Conservation (phyloP, 2,888 invertebrate species). For the Cataglyphis livida region DNA sequence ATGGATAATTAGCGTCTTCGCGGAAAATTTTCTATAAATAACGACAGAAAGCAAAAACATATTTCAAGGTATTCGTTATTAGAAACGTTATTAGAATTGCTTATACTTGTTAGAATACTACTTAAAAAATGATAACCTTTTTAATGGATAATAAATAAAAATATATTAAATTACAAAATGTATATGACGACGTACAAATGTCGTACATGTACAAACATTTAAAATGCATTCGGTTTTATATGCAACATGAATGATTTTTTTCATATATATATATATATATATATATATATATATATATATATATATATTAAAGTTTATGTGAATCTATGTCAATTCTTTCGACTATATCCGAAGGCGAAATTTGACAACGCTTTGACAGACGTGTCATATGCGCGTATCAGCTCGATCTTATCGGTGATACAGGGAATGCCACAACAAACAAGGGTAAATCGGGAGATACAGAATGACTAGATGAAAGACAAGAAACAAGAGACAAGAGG, state of each 20-base stretch:
- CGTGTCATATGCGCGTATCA: not conserved
- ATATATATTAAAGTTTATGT: not conserved
- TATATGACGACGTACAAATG: no score
- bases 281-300: no score
- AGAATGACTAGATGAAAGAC: conserved; percentile 67
- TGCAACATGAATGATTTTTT: not conserved
- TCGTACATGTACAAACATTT: not conserved
- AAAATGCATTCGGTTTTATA: not conserved
- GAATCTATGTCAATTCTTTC: conserved; percentile 12
- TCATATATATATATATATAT: not conserved
- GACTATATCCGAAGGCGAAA: conserved; percentile 8
- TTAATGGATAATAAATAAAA: not conserved
- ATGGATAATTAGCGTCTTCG: not conserved
- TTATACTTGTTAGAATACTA: not conserved
- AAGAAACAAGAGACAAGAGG: conserved; percentile 62
- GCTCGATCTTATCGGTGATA: conserved; percentile 4
- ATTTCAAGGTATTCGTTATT: not conserved
- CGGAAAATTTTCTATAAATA: not conserved
- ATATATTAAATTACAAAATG: not conserved
- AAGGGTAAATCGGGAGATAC: conserved; percentile 52
- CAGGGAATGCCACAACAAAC: not conserved
- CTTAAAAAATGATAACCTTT: not conserved
- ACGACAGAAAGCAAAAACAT: not conserved
- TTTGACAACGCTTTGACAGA: not conserved
- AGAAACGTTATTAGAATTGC: not conserved